Evolutionary conservation across 2,113 vertebrate species (phyloP), one percentile per base, ranked within the genome.

Genomic region (Dasyurus viverrinus): DNA sequence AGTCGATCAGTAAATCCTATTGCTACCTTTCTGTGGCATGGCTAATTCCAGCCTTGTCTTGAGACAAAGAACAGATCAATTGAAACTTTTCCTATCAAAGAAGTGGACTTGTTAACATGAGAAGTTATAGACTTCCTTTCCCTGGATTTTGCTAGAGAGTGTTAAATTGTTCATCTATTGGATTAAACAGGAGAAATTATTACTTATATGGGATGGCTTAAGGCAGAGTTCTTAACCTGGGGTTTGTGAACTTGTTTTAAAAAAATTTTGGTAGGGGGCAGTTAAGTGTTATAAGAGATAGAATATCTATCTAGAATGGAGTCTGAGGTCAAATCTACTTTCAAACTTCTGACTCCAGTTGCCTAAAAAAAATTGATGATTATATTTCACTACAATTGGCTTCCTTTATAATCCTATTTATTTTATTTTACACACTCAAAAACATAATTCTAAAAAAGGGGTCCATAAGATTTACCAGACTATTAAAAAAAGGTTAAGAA

Each of bases 71-170:
- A 8, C 26, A n/a, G 30, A n/a, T 76, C n/a, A 84, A 42, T 84
- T 23, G 19, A 42, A 84, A 84, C n/a, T 53, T 25, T 93, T 54
- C 90, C 54, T 16, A 10, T 10, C 0, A 23, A 50, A 14, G 42
- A 90, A 36, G 54, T 52, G 53, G 42, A 22, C 14, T 22, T 25
- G 23, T 54, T 90, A 90, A 90, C n/a, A 26, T 10, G 10, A 84
- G 60, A 90, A 48, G 54, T 93, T 94, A 19, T 52, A 92, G 93
- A 90, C 89, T 52, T 54, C 55, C 89, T 84, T 95, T 96, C 57
- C 92, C 24, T 1, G 23, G 47, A 90, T 91, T 30, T 68, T 8
- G 90, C 42, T 14, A 25, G 2, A 19, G 50, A 9, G 3, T 84
- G 2, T 84, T 22, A 84, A 84, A 84, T 84, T 84, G 68, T 42